Percentiles rank a stretch among this genome's conserved stretches.
These are phyloP conservation scores for Pangasius djambal DNA, from an alignment of 2,797 vertebrate species.

Conservation along the genomic window DNA sequence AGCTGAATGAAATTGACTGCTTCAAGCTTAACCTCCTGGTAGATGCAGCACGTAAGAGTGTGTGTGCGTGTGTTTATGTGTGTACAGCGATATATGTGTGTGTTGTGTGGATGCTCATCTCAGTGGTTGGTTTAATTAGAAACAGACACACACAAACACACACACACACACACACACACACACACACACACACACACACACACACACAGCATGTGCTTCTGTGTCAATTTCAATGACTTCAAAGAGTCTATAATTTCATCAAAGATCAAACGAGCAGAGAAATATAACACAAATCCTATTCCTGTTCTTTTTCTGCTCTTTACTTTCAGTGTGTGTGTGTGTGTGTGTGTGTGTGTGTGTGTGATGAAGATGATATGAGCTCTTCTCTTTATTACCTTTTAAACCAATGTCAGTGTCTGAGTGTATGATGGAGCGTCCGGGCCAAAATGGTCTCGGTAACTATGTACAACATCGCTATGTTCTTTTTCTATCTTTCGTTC, in stretches of 20 bases:
- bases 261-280: not conserved
- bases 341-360: not conserved
- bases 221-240: not conserved
- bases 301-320: too few relatives aligned
- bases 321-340: not conserved
- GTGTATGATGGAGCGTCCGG: not conserved
- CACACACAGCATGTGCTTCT: conserved; percentile 7
- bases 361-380: not conserved
- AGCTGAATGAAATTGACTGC: too few relatives aligned
- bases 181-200: not conserved
- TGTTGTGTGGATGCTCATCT: not conserved
- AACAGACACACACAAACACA: not conserved
- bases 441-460: not conserved
- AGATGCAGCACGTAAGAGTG: not conserved
- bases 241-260: conserved; percentile 11
- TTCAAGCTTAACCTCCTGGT: too few relatives aligned
- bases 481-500: not conserved
- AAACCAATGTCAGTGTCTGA: not conserved
- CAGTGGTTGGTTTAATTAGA: not conserved
- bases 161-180: not conserved
- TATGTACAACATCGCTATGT: not conserved
- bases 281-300: not conserved
- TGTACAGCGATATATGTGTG: too few relatives aligned
- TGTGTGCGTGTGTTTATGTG: not conserved
- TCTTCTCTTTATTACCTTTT: conserved; percentile 5